Evolutionary conservation across 2,797 vertebrate genomes (phyloP).

Genomic region (Loris lydekkerianus): DNA sequence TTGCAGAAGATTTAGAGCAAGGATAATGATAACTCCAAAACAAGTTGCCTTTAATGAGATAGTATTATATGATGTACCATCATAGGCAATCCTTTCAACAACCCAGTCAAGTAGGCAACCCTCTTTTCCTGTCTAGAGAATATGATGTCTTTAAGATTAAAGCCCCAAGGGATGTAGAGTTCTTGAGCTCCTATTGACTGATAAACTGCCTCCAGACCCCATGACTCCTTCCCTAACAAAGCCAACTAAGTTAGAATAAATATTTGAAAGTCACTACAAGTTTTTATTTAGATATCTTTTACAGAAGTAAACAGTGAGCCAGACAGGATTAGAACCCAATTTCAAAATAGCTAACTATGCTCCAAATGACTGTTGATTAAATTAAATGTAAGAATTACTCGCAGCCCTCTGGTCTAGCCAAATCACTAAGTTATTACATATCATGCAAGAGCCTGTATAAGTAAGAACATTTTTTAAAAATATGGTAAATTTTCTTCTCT

Average conservation of each 20-base stretch:
- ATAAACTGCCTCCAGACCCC: neutral
- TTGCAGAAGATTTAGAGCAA: neutral
- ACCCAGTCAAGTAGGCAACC: neutral
- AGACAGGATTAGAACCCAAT: neutral
- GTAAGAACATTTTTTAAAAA: conserved; percentile 61
- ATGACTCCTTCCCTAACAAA: neutral
- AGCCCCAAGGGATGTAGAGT: neutral
- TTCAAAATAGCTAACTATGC: conserved; percentile 14
- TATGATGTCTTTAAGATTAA: neutral
- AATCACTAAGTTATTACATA: conserved; percentile 62
- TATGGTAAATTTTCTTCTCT: conserved; percentile 78
- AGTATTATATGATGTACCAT: neutral
- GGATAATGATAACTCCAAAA: neutral
- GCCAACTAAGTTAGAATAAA: conserved; percentile 44
- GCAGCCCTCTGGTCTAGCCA: neutral
- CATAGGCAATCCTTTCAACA: neutral
- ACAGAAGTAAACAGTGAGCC: conserved; percentile 28
- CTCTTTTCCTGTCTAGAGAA: neutral
- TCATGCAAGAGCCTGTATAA: conserved; percentile 42
- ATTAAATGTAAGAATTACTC: conserved; percentile 66
- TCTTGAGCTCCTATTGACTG: neutral
- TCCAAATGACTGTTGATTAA: conserved; percentile 48
- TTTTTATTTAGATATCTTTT: conserved; percentile 36
- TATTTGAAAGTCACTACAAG: conserved; percentile 10
- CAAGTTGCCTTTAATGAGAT: neutral